phyloP scores from a whole-genome alignment of 2,888 invertebrate genomes.

The Leucoptera coffeella region DNA sequence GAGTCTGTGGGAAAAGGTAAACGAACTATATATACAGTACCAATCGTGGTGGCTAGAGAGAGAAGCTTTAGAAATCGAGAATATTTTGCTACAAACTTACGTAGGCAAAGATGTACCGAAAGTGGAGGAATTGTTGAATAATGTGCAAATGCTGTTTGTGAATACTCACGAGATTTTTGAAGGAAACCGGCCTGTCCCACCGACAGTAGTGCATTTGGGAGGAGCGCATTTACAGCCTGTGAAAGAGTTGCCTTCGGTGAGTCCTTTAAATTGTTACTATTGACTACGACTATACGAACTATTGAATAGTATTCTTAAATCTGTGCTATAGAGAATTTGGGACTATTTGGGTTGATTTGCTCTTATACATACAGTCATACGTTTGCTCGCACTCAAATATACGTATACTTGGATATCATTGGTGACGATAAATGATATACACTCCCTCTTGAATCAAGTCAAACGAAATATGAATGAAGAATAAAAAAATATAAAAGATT shows the following conservation, averaged over 20 bases:
- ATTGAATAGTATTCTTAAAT: no score
- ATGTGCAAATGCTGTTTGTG: conserved; percentile 1
- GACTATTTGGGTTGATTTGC: no score
- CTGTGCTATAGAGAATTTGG: no score
- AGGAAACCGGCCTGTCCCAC: conserved; percentile 1
- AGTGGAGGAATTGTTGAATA: background rate
- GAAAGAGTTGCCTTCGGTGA: conserved; percentile 1
- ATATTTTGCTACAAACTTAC: background rate
- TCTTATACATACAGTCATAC: no score
- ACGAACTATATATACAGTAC: background rate
- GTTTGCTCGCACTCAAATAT: no score
- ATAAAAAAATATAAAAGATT: no score
- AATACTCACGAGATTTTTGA: background rate
- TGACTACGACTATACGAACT: no score
- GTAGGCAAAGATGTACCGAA: background rate
- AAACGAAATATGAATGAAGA: no score
- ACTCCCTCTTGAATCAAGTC: no score
- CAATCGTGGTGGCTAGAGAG: background rate
- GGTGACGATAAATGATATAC: no score
- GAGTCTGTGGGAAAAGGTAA: conserved; percentile 1
- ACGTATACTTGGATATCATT: no score
- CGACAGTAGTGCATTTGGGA: conserved; percentile 1
- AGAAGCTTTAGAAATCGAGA: background rate
- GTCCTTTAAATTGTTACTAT: no score
- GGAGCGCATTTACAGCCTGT: background rate